These are phyloP conservation scores for Clitarchus hookeri DNA, from an alignment of 2,888 invertebrate species.

Conservation along the genomic window DNA sequence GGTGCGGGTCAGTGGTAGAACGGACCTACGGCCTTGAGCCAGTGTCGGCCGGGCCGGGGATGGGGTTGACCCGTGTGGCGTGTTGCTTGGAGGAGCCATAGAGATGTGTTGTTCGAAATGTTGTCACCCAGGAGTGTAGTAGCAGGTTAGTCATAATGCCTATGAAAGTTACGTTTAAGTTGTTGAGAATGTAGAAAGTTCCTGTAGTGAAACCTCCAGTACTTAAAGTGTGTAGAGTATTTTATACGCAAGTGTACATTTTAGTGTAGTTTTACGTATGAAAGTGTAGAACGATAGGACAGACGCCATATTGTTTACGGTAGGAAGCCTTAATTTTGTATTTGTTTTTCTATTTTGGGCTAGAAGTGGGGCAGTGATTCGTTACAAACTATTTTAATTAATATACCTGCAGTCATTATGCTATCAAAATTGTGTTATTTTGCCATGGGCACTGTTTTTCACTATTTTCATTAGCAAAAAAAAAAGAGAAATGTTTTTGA, in stretches of 20 bases:
- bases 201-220: not conserved
- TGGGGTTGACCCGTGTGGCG: not conserved
- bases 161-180: not conserved
- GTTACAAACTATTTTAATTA: not conserved
- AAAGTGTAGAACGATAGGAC: not conserved
- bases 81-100: not conserved
- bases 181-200: not conserved
- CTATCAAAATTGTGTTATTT: too few species aligned
- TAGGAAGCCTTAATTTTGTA: not conserved
- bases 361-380: not conserved
- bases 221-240: not conserved
- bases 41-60: not conserved
- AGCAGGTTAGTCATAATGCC: not conserved
- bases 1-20: not conserved
- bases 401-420: not conserved
- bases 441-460: too few species aligned
- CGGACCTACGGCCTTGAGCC: not conserved
- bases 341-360: not conserved
- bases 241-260: not conserved
- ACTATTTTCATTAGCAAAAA: too few species aligned
- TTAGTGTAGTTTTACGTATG: not conserved
- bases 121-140: not conserved
- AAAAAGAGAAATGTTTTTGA: too few species aligned
- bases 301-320: not conserved
- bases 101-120: conserved; percentile 7